Conservation (phyloP, 2,797 vertebrate genomes). For the Buphagus erythrorhynchus region DNA sequence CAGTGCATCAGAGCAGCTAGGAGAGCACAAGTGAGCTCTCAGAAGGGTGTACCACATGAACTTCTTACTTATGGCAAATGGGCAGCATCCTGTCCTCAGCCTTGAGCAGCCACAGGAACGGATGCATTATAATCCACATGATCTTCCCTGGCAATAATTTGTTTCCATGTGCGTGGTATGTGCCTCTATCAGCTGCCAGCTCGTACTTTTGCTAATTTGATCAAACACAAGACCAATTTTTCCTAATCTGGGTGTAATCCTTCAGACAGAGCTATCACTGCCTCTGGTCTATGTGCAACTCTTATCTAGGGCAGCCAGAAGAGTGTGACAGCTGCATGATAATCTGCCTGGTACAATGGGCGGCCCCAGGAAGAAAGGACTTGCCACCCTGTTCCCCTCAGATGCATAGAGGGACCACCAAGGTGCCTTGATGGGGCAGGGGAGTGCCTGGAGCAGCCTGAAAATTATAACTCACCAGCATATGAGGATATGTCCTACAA, state of each 20-base stretch:
- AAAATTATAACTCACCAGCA: neutral
- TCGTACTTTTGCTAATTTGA: neutral
- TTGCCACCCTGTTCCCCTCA: neutral
- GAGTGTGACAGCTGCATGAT: neutral
- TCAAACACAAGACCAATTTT: neutral
- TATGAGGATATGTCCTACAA: neutral
- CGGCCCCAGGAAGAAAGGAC: neutral
- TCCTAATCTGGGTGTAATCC: neutral
- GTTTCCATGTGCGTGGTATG: neutral
- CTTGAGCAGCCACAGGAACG: neutral
- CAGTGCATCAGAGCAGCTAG: neutral
- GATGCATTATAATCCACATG: neutral
- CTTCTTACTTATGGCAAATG: neutral
- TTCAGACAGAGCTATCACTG: neutral
- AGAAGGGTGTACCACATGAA: rapidly evolving
- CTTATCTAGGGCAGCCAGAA: neutral
- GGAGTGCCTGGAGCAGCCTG: neutral
- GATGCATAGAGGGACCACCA: rapidly evolving
- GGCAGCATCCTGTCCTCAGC: neutral
- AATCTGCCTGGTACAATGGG: neutral
- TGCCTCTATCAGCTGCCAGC: neutral
- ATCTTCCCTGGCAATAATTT: neutral
- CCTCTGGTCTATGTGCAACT: neutral
- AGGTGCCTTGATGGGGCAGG: neutral
- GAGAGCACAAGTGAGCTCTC: neutral